These are phyloP conservation scores for Lepidurus couesii DNA, from an alignment of 1,140 invertebrate genomes.

Conservation along the genomic window DNA sequence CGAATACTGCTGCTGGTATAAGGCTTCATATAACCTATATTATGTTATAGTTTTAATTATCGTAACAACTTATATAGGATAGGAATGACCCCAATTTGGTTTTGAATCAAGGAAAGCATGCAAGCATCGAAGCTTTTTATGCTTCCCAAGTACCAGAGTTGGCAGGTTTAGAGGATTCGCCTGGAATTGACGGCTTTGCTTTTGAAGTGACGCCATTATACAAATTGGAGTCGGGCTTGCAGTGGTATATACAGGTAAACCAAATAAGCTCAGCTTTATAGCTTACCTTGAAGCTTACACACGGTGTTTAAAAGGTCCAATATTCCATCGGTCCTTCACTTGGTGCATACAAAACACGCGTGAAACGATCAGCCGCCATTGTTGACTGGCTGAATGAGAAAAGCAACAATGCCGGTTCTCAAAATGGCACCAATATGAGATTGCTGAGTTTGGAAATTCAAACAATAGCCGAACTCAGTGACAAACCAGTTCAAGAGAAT, in stretches of 20 bases:
- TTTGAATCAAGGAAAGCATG: conserved; percentile 41
- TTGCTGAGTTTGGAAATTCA: neutral
- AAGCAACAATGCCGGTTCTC: neutral
- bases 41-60: neutral
- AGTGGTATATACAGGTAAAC: conserved; percentile 46
- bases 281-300: neutral
- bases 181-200: conserved; percentile 50
- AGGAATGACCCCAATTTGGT: conserved; percentile 43
- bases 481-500: neutral
- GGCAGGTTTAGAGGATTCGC: conserved; percentile 39
- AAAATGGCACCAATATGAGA: neutral
- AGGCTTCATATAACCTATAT: neutral
- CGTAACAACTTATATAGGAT: conserved; percentile 43
- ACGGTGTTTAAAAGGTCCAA: neutral
- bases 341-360: neutral
- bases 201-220: conserved; percentile 48
- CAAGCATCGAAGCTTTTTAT: conserved; percentile 46
- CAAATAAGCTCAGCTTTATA: neutral
- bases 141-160: conserved; percentile 42
- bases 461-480: neutral
- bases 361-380: neutral
- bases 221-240: conserved; percentile 45
- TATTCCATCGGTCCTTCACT: neutral
- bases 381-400: neutral
- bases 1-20: conserved; percentile 49